Evolutionary conservation across 2,113 vertebrate genomes (phyloP), one percentile per base, ranked within the genome.

Genomic region (Leuciscus idus): DNA sequence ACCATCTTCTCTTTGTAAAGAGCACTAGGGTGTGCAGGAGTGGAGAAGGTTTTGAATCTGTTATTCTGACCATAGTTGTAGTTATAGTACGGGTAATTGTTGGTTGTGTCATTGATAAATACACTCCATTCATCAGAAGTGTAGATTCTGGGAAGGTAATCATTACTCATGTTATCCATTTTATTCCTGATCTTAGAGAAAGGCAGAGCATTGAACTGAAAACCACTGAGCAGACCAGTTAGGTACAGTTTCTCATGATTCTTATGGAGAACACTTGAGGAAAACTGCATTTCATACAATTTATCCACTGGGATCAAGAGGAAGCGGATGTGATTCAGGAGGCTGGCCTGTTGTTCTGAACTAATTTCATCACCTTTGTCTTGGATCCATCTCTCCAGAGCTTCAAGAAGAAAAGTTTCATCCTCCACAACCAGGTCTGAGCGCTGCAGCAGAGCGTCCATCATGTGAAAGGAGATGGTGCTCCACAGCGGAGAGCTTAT

Each of bases 191-290:
- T 91, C 78, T 88, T 85, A 46, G 17, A 85, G 11, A 93, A 81
- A 3, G 93, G 87, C 26, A 96, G 86, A 0, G 94, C 87, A 48
- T 96, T 95, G 90, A 96, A 95, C 85, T 95, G 88, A 61, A 93
- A 92, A 0, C 94, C 95, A 85, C 93, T 92, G 33, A 95, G 77
- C 0, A 90, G 83, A 15, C 90, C 91, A 4, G 79, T 79, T 17
- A 48, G 80, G 74, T 94, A 93, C 26, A 94, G 1, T 0, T 33
- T 75, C 77, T 85, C 23, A 11, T 95, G 92, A 7, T 28, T 33
- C 3, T 6, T 8, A 81, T 91, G 95, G 57, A 96, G 90, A 8
- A 26, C 21, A 28, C 55, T 59, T 28, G 93, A 92, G 75, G 86
- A 94, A 64, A 88, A 91, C 85, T 93, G 93, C 17, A 96, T 76